Base-by-base conservation (phyloP, 2,888 invertebrate species). In the Protonemura montana region DNA sequence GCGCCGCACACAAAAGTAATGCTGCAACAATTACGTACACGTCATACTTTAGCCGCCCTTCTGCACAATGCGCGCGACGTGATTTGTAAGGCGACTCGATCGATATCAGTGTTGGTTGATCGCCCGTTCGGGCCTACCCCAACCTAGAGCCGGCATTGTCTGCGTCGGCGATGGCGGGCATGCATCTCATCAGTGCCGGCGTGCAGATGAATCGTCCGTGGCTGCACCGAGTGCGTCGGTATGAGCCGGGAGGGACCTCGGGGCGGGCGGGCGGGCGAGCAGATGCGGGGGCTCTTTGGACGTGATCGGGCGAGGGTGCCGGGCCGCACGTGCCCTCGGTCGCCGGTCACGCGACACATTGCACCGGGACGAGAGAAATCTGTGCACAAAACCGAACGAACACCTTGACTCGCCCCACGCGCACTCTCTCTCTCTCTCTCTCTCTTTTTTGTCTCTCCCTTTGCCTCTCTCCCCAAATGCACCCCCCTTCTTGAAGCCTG, bases 261-360 rank as follows among this genome's bases (percentile, higher is more conserved):
- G 86, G 59, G 3, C 81, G 59, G 59, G 3, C 59, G 59, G 41
- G 25, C 16, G 35, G 26, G 21, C 27, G 76, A 83, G 87, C 87
- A 87, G 87, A 87, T 87, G 87, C 86, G 87, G n/a, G 86, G 41
- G 86, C 77, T 76, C 82, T 27, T 76, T 59, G 87, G 78, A 35
- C 85, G 86, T 82, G 86, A 28, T 28, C 26, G 59, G 26, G 82
- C 27, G 86, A 26, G 86, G 76, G 77, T 35, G 42, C 81, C 59
- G 59, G 30, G 29, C 27, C 82, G 76, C 82, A 86, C 86, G 86
- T 82, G 82, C 83, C 82, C 27, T 16, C 42, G 29, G 29, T 76
- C 84, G 26, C 13, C 81, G 28, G 28, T 26, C 84, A 84, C 84
- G 84, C 84, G 84, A 84, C 84, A 76, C 84, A 42, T 83, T 41